A percentile compares a stretch with the other conserved stretches of the same genome.
phyloP scores from a whole-genome alignment of 2,113 vertebrate genomes.

The Lamprotornis superbus region DNA sequence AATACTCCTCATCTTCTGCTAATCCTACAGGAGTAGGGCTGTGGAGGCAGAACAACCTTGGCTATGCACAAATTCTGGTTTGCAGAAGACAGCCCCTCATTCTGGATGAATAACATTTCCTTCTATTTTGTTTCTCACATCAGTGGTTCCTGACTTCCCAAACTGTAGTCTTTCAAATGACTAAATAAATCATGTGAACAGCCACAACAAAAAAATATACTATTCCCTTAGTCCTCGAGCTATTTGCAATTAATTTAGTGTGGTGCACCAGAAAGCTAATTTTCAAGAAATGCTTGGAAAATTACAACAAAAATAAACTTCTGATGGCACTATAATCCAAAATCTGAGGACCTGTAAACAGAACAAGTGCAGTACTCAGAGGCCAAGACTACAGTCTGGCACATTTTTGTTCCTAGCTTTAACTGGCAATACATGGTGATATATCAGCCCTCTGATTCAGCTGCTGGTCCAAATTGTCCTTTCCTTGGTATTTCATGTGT shows the following conservation, averaged over 20 bases:
- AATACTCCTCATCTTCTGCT: not conserved
- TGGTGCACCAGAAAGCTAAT: not conserved
- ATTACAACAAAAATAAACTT: constrained; percentile 7
- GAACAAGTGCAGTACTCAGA: not conserved
- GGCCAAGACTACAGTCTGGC: not conserved
- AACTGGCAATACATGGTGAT: not conserved
- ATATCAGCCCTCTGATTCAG: not conserved
- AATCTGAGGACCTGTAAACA: not conserved
- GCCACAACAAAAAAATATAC: not conserved
- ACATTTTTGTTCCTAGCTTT: not conserved
- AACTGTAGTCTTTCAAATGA: not conserved
- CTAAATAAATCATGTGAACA: not conserved
- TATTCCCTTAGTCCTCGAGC: not conserved
- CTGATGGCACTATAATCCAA: not conserved
- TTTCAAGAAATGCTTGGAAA: constrained; percentile 17
- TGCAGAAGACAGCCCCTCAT: not conserved
- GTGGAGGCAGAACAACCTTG: not conserved
- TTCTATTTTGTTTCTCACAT: not conserved
- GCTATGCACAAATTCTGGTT: not conserved
- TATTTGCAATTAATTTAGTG: not conserved
- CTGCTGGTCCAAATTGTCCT: not conserved
- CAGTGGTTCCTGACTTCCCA: not conserved
- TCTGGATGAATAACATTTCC: not conserved
- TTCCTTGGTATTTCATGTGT: not conserved
- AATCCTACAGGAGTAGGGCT: not conserved